Percentiles rank a stretch among this genome's conserved stretches.
These are phyloP conservation scores for Cheilosia vulpina DNA, from an alignment of 2,888 invertebrate genomes.

Conservation along the genomic window DNA sequence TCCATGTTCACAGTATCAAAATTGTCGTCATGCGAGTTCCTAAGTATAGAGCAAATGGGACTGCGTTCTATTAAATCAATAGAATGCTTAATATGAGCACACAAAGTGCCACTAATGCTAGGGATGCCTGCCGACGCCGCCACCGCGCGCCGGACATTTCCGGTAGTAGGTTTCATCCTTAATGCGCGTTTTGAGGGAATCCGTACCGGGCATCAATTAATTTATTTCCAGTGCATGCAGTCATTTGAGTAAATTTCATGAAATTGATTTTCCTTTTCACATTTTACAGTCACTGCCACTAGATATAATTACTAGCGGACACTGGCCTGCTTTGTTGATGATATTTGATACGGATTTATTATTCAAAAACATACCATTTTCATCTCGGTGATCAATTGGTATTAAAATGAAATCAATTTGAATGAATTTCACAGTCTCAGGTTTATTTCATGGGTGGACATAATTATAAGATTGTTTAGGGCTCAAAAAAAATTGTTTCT, in stretches of 20 bases:
- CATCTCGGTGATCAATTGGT: too few species aligned
- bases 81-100: slow-evolving; percentile 28
- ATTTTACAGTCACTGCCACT: neutral
- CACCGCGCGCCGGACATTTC: neutral
- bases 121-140: slow-evolving; percentile 1
- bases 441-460: too few species aligned
- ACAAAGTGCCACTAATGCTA: neutral
- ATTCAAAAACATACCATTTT: too few species aligned
- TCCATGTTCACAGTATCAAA: slow-evolving; percentile 37
- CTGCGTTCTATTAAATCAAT: slow-evolving; percentile 28
- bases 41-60: neutral
- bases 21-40: slow-evolving; percentile 22
- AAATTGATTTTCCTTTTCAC: neutral
- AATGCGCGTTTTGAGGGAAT: neutral
- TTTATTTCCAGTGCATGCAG: neutral
- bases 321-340: too few species aligned
- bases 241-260: neutral
- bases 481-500: too few species aligned
- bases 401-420: too few species aligned
- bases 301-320: too few species aligned
- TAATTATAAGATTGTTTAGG: too few species aligned
- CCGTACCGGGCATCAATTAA: neutral
- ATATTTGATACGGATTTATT: too few species aligned
- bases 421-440: too few species aligned
- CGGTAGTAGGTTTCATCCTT: neutral